Conservation (phyloP, 1,140 invertebrate genomes). For the Pogonus chalceus region DNA sequence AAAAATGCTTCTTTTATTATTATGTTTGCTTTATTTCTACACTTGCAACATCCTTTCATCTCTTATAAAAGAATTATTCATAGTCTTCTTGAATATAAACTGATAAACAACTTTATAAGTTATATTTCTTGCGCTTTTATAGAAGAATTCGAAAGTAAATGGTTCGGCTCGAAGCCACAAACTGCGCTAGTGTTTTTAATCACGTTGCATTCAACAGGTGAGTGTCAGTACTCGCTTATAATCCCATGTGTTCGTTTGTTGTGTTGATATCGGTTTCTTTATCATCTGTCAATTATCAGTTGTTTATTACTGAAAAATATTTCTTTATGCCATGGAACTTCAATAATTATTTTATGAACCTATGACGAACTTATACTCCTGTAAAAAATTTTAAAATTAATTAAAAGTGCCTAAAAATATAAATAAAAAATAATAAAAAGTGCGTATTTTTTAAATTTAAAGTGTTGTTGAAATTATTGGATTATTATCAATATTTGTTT, state of each 20-base stretch:
- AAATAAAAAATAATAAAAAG: too few species aligned
- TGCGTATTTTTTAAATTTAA: too few species aligned
- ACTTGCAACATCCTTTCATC: too few species aligned
- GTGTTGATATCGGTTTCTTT: neutral
- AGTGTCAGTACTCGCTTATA: neutral
- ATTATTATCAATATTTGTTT: too few species aligned
- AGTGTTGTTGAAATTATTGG: too few species aligned
- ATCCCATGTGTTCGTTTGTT: neutral
- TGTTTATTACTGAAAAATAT: constrained; percentile 1
- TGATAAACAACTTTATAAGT: neutral
- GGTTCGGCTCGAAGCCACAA: neutral
- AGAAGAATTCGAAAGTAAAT: neutral
- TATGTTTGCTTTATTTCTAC: too few species aligned
- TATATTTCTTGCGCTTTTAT: neutral
- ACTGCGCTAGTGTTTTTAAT: neutral
- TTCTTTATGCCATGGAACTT: neutral
- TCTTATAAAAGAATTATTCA: too few species aligned
- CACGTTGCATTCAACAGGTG: neutral
- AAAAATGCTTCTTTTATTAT: too few species aligned
- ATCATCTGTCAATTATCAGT: neutral
- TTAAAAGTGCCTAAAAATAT: too few species aligned
- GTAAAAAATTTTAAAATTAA: too few species aligned
- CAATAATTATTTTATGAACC: neutral
- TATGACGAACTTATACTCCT: too few species aligned
- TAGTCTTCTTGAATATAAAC: too few species aligned